Conservation (phyloP, 1,140 invertebrate species). For the Wiebesia pumilae region DNA sequence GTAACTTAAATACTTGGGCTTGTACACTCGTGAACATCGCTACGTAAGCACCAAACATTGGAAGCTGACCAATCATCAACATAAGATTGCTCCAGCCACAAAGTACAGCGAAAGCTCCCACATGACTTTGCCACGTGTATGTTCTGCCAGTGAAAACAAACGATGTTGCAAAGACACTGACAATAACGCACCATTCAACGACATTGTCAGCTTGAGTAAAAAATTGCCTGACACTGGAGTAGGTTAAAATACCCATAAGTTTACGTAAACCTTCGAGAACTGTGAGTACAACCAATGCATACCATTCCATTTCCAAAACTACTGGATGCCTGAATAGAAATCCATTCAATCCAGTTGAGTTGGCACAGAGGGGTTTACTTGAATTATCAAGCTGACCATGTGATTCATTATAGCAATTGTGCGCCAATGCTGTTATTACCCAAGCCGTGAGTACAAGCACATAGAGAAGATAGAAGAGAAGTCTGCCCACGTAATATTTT, state of each 20-base stretch:
- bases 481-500: constrained; percentile 88
- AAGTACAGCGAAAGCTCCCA: constrained; percentile 88
- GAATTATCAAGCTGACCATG: constrained; percentile 60
- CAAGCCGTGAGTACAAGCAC: constrained; percentile 86
- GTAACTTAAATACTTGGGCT: constrained; percentile 88
- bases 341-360: constrained; percentile 83
- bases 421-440: constrained; percentile 84
- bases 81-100: constrained; percentile 91
- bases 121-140: constrained; percentile 87
- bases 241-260: constrained; percentile 84
- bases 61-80: constrained; percentile 90
- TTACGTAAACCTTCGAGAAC: constrained; percentile 86
- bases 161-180: constrained; percentile 87
- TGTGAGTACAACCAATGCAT: constrained; percentile 83
- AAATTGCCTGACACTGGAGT: constrained; percentile 85
- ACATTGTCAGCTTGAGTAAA: constrained; percentile 88
- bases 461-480: constrained; percentile 87
- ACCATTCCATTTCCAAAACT: constrained; percentile 86
- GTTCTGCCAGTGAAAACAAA: constrained; percentile 85
- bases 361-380: constrained; percentile 77
- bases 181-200: constrained; percentile 89
- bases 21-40: constrained; percentile 91
- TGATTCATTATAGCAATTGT: constrained; percentile 85
- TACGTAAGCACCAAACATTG: constrained; percentile 89
- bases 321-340: constrained; percentile 82